Evolutionary conservation across 1,140 invertebrate species (phyloP).

Genomic region (Eueides isabella): DNA sequence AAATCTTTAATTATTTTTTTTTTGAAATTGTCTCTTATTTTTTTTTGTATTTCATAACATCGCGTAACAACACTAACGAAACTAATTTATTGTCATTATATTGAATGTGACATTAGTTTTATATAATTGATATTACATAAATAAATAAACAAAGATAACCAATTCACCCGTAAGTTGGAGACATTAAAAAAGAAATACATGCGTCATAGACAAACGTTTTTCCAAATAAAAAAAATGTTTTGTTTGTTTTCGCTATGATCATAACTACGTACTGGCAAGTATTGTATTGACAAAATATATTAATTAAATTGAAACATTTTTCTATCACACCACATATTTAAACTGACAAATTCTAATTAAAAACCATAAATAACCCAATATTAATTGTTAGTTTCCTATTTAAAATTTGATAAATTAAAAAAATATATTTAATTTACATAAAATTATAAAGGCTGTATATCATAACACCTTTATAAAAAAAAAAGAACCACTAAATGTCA

Average conservation of each 20-base stretch:
- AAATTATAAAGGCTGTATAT: background rate
- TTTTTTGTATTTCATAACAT: background rate
- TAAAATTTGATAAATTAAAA: too few relatives aligned
- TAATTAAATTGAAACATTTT: background rate
- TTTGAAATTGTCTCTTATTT: background rate
- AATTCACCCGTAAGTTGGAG: background rate
- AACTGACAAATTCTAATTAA: background rate
- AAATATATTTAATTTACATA: background rate
- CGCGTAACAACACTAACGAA: slow-evolving; percentile 38
- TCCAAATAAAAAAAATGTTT: background rate
- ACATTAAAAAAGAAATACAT: background rate
- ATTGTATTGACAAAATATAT: background rate
- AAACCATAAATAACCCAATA: background rate
- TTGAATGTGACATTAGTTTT: slow-evolving; percentile 38
- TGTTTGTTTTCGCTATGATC: background rate
- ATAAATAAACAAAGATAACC: background rate
- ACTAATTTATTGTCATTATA: slow-evolving; percentile 49
- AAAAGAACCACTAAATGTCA: too few relatives aligned
- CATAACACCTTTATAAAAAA: background rate
- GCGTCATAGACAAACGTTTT: background rate
- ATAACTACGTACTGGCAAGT: background rate
- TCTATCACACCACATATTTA: background rate
- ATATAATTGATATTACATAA: background rate
- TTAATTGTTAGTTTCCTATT: background rate
- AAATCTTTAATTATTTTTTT: background rate